Evolutionary conservation across 2,888 invertebrate species (phyloP), one percentile per base, ranked within the genome.

Genomic region (Aspidiotus rigidus): DNA sequence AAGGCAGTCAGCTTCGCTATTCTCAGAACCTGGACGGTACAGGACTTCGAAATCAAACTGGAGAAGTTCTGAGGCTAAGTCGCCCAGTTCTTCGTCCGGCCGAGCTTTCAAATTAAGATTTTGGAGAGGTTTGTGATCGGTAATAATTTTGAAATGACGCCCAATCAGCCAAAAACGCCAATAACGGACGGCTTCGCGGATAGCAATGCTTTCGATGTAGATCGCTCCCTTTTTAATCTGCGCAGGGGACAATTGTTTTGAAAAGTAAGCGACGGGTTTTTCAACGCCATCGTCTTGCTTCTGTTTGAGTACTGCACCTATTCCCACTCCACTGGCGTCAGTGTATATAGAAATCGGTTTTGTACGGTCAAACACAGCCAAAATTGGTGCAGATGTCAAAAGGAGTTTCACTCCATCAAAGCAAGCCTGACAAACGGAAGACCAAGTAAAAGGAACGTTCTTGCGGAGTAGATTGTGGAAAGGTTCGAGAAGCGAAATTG

Each of bases 301-400:
- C 60, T 74, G 74, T 71, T 74, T 75, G 28, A 74, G 64, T 49
- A 72, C 69, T 69, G 73, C 73, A 8, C 73, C 74, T 11, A 75
- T 41, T 16, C 74, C 75, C 64, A 72, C 54, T 16, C 72, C 64
- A 61, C 66, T 69, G 17, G 72, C 73, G 73, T 74, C 72, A 62
- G 74, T 73, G 55, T 69, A 72, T 49, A 73, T 73, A 39, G 69
- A 69, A 60, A 72, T 71, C 62, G 72, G 72, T 61, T 71, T 63
- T 61, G 72, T 55, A 62, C 40, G 55, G 61, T 73, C 72, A 62
- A 72, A 73, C 59, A 73, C 72, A 40, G 61, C 66, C 54, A 73
- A 56, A 16, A 72, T 57, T 62, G 72, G 73, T 57, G 70, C 61
- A 16, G 71, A 66, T 39, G 71, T 72, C 61, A 72, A 11, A 40